Evolutionary conservation across 1,140 invertebrate species (phyloP).

Genomic region (Camponotus pennsylvanicus): DNA sequence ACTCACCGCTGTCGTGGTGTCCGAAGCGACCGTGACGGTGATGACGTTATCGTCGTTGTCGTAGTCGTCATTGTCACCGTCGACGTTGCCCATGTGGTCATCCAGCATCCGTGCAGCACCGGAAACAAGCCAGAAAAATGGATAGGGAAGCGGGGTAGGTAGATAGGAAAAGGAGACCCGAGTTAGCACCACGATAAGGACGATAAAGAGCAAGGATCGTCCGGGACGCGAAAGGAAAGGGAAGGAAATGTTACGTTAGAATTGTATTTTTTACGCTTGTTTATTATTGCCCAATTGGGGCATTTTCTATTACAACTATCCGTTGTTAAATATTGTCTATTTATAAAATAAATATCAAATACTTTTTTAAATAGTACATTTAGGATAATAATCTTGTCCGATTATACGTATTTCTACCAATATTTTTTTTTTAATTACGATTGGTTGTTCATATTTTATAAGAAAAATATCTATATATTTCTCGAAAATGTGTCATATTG

Average conservation of each 20-base stretch:
- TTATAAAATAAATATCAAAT: neutral
- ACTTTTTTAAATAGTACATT: neutral
- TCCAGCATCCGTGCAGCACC: slow-evolving; percentile 76
- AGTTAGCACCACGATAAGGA: slow-evolving; percentile 58
- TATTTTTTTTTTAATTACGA: neutral
- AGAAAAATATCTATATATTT: neutral
- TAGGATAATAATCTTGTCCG: neutral
- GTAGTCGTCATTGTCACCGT: slow-evolving; percentile 57
- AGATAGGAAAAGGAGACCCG: slow-evolving; percentile 25
- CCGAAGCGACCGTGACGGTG: slow-evolving; percentile 65
- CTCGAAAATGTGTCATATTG: neutral
- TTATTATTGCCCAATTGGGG: neutral
- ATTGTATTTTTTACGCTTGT: neutral
- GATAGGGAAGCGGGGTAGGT: slow-evolving; percentile 31
- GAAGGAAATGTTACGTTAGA: slow-evolving; percentile 47
- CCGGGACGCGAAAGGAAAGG: neutral
- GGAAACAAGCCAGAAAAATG: slow-evolving; percentile 71
- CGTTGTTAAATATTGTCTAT: neutral
- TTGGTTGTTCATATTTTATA: neutral
- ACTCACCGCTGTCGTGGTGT: slow-evolving; percentile 79
- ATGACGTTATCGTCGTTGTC: slow-evolving; percentile 56
- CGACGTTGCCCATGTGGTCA: slow-evolving; percentile 60
- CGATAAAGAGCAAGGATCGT: neutral
- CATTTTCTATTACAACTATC: neutral
- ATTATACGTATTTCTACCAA: neutral